phyloP scores from a whole-genome alignment of 1,140 invertebrate genomes.

The Andrena cerasifolii region DNA sequence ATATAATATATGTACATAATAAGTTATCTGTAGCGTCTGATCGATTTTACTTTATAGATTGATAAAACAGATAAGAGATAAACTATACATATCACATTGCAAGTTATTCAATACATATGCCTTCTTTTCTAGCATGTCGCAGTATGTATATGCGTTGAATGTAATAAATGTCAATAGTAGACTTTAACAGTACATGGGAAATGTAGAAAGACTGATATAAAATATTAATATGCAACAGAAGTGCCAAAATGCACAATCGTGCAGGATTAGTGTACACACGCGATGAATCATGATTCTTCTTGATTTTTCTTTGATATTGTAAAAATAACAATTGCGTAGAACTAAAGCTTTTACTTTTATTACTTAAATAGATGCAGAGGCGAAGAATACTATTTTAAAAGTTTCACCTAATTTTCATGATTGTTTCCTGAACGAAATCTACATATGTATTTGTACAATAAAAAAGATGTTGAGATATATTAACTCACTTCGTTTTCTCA shows the following conservation, averaged over 20 bases:
- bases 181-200: constrained; percentile 31
- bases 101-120: constrained; percentile 20
- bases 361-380: background rate
- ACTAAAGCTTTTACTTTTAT: constrained; percentile 7
- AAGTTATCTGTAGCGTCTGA: background rate
- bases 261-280: constrained; percentile 11
- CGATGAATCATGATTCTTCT: constrained; percentile 21
- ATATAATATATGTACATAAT: constrained; percentile 10
- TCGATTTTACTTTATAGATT: background rate
- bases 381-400: constrained; percentile 19
- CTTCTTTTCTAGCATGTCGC: background rate
- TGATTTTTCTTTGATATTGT: constrained; percentile 4
- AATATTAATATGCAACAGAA: constrained; percentile 43
- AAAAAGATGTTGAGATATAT: constrained; percentile 9
- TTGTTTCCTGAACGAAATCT: background rate
- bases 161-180: constrained; percentile 9
- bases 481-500: constrained; percentile 2
- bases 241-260: constrained; percentile 57
- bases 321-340: constrained; percentile 11
- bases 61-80: background rate
- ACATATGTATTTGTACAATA: constrained; percentile 23
- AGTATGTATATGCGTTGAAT: constrained; percentile 21
- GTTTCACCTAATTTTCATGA: background rate
- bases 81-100: constrained; percentile 4
- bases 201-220: constrained; percentile 57